Evolutionary conservation across 2,888 invertebrate species (phyloP).

Genomic region (Cerceris ruficornis): DNA sequence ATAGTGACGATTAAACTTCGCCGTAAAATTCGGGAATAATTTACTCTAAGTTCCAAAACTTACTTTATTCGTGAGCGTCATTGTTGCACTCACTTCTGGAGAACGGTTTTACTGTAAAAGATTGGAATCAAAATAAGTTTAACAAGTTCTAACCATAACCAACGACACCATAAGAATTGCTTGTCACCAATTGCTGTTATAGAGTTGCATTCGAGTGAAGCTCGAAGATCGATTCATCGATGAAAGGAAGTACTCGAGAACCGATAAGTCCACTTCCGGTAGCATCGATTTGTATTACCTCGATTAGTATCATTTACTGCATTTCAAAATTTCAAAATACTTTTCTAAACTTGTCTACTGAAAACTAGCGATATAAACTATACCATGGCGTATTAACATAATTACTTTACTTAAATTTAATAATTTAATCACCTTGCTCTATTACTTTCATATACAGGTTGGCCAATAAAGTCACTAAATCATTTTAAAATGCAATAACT

Average conservation of each 20-base stretch:
- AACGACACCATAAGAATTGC: conserved; percentile 39
- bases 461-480: too few relatives aligned
- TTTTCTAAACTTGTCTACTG: not conserved
- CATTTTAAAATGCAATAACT: too few relatives aligned
- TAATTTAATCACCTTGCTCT: too few relatives aligned
- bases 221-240: conserved; percentile 2
- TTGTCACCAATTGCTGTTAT: conserved; percentile 44
- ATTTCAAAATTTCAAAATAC: not conserved
- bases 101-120: conserved; percentile 27
- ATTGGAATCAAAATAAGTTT: conserved; percentile 9
- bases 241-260: not conserved
- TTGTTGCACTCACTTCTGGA: conserved; percentile 54
- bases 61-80: conserved; percentile 79
- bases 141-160: conserved; percentile 5
- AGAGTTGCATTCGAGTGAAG: not conserved
- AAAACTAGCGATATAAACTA: not conserved
- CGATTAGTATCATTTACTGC: not conserved
- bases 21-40: conserved; percentile 12
- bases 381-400: not conserved
- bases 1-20: conserved; percentile 17
- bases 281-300: too few relatives aligned
- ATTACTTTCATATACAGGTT: too few relatives aligned
- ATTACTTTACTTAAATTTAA: not conserved
- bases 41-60: conserved; percentile 20
- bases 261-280: too few relatives aligned